Base-by-base conservation (phyloP, 2,797 vertebrate genomes). In the Neosalanx taihuensis region DNA sequence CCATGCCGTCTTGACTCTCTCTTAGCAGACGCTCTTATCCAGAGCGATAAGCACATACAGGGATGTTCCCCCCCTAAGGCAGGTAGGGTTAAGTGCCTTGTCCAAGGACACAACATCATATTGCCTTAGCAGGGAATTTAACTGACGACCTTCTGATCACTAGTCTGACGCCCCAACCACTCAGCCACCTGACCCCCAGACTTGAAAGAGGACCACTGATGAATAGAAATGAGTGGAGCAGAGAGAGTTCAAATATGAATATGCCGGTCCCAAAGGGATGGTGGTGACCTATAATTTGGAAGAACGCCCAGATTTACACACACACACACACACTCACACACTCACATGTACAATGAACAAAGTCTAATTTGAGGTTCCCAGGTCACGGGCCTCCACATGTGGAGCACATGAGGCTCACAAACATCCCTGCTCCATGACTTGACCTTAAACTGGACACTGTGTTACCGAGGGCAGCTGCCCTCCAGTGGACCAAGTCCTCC, bases 331-430 rank as follows among this genome's bases (percentile, higher is more conserved):
- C 5, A 35, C 61, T 63, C n/a, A 33, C 29, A 64, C 69, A 62
- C 71, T 65, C 66, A 69, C 67, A 67, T 59, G 18, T 63, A 61
- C 59, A 35, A 68, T 20, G 26, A 41, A 1, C 23, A 33, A 20
- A 37, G 61, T 71, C 65, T 67, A 60, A 72, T 64, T 57, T 72
- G 51, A 76, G 74, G 69, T 17, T 3, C 62, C 26, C 59, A 35
- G 23, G 58, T 81, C 75, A 69, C 74, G 76, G 81, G 66, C 72
- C 80, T 70, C 35, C 81, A 83, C 82, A 79, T 76, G 74, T 68
- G 69, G 67, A 80, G 49, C 83, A 89, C 76, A 85, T 81, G 78
- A 68, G 75, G 64, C 74, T 46, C 79, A 20, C 69, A 29, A 79
- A 35, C 64, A 5, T 61, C 71, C 66, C 33, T 51, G 5, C 12